phyloP scores from a whole-genome alignment of 2,113 vertebrate genomes.

The Nanorana parkeri region DNA sequence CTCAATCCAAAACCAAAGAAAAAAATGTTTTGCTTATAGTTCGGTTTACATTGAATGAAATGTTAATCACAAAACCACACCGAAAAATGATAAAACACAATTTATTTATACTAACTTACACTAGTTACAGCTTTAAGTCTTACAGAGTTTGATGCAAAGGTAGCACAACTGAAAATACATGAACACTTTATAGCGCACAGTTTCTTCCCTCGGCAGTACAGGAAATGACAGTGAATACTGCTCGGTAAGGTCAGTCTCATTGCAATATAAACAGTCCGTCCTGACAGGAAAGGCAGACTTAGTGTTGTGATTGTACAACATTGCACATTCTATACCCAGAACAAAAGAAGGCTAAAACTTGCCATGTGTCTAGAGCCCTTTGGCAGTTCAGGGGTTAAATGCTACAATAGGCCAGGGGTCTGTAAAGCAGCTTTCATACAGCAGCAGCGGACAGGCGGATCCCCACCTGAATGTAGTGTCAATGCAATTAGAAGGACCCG shows the following conservation, averaged over 20 bases:
- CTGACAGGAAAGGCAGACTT: not conserved
- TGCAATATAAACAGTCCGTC: not conserved
- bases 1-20: too few species aligned
- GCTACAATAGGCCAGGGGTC: not conserved
- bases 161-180: constrained; percentile 68
- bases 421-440: not conserved
- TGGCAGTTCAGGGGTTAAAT: not conserved
- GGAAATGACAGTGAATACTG: not conserved
- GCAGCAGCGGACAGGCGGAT: constrained; percentile 1
- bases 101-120: constrained; percentile 73
- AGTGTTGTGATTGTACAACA: not conserved
- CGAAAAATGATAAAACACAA: constrained; percentile 35
- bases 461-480: not conserved
- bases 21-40: too few species aligned
- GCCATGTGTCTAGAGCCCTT: not conserved
- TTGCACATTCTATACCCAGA: not conserved
- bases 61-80: not conserved
- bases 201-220: not conserved
- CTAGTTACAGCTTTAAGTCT: constrained; percentile 71
- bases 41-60: too few species aligned
- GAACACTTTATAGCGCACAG: constrained; percentile 59
- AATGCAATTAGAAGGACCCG: too few species aligned
- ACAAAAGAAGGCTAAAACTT: not conserved
- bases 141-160: constrained; percentile 65
- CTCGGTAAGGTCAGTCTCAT: not conserved